phyloP scores from a whole-genome alignment of 2,888 invertebrate species.

The Trilocha varians region DNA sequence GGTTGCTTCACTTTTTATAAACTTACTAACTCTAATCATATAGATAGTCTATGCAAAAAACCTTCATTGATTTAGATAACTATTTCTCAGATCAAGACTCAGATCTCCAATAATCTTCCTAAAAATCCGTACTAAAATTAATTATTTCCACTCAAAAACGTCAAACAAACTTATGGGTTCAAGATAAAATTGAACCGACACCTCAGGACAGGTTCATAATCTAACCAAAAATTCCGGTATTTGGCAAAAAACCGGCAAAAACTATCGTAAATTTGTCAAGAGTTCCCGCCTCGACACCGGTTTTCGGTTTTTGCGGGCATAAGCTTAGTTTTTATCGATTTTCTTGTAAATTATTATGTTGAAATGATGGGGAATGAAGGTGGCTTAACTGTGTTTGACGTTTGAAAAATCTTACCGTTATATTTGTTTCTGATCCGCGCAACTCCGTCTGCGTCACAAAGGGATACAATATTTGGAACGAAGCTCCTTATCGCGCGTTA shows the following conservation, averaged over 20 bases:
- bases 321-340: neutral
- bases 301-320: constrained; percentile 24
- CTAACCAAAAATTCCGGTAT: constrained; percentile 24
- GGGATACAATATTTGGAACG: no score
- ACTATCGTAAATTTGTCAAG: constrained; percentile 53
- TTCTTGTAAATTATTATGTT: no score
- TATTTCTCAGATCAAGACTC: neutral
- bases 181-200: constrained; percentile 40
- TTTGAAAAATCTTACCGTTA: no score
- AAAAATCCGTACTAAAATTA: neutral
- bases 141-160: neutral
- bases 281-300: constrained; percentile 22
- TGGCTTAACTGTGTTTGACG: no score
- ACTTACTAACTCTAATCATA: no score
- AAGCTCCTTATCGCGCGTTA: no score
- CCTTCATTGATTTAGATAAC: neutral
- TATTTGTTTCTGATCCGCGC: no score
- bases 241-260: constrained; percentile 26
- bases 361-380: no score
- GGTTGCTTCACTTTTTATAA: no score
- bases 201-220: constrained; percentile 35
- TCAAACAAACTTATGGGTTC: constrained; percentile 6
- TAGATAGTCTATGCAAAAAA: no score
- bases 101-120: neutral
- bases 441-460: no score